Evolutionary conservation across 1,140 invertebrate genomes (phyloP).

Genomic region (Neoseiulus cucumeris): DNA sequence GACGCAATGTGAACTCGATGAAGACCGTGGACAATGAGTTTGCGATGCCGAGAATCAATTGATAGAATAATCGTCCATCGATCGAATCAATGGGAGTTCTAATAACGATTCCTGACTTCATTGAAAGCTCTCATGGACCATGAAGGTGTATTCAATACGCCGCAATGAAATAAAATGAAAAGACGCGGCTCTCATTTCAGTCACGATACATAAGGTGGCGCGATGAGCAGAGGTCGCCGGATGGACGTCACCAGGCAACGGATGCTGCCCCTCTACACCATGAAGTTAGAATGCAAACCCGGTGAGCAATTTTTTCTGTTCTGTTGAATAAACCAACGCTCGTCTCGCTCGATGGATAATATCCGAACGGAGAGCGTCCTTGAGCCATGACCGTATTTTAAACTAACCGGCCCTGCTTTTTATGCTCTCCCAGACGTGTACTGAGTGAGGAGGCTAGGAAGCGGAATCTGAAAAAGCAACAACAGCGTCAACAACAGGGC

Average conservation of each 20-base stretch:
- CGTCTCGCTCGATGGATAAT: neutral
- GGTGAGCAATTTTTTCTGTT: neutral
- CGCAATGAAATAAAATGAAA: no score
- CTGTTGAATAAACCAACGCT: neutral
- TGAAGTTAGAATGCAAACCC: neutral
- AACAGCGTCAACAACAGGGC: neutral
- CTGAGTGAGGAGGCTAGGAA: constrained; percentile 3
- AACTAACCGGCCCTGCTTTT: no score
- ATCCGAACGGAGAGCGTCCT: neutral
- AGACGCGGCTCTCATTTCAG: neutral
- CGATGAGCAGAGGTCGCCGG: neutral
- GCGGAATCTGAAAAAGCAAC: neutral
- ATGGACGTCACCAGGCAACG: neutral
- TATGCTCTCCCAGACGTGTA: neutral
- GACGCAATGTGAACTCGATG: no score
- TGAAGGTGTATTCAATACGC: no score
- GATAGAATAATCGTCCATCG: no score
- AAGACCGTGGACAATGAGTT: no score
- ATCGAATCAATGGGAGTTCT: no score
- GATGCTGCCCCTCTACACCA: constrained; percentile 3
- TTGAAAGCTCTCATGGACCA: no score
- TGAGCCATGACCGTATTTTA: neutral
- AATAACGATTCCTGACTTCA: no score
- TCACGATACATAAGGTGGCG: constrained; percentile 2
- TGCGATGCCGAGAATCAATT: no score